Conservation (phyloP, 2,113 vertebrate species). For the Trogon melanurus region DNA sequence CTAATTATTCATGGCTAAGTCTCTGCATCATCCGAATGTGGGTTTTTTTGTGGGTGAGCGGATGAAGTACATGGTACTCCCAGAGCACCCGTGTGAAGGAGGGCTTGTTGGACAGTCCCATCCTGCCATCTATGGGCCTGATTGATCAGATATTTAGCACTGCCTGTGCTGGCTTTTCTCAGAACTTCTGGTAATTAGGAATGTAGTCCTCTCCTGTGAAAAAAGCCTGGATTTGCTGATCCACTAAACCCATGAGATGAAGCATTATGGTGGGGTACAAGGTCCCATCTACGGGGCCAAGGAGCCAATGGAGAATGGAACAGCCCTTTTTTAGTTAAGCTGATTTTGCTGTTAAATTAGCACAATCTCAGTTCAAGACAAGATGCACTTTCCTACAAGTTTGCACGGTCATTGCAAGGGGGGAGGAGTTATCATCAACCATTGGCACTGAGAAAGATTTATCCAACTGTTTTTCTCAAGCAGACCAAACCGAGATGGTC, state of each 20-base stretch:
- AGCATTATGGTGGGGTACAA: neutral
- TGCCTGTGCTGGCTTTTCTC: neutral
- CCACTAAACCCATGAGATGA: neutral
- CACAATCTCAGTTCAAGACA: neutral
- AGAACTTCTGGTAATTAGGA: neutral
- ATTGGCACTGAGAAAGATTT: neutral
- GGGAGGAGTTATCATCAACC: neutral
- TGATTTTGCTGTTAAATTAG: neutral
- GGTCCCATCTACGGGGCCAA: neutral
- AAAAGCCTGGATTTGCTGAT: neutral
- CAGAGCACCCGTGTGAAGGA: neutral
- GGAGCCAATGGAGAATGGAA: neutral
- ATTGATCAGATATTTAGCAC: neutral
- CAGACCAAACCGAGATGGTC: neutral
- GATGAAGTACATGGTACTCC: neutral
- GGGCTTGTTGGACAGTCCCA: constrained; percentile 13
- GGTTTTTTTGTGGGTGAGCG: neutral
- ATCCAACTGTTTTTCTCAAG: neutral
- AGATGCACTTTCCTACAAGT: neutral
- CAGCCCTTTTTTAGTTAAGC: neutral
- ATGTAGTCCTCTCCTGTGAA: neutral
- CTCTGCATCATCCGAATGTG: neutral
- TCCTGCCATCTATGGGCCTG: constrained; percentile 67
- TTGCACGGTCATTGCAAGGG: neutral
- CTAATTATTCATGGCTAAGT: constrained; percentile 22